Conservation (phyloP, 2,888 invertebrate species). For the Gortyna flavago region DNA sequence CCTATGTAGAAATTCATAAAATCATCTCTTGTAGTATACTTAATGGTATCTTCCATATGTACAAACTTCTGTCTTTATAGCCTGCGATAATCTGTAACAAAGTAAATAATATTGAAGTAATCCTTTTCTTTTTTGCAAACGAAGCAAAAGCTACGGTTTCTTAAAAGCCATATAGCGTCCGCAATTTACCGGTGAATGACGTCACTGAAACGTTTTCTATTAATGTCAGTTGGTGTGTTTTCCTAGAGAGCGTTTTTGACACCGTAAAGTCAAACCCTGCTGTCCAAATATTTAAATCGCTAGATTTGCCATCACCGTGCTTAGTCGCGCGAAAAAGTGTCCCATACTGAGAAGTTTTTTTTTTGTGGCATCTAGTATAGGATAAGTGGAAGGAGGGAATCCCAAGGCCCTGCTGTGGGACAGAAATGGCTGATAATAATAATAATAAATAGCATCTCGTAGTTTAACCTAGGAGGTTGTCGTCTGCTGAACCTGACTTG, state of each 20-base stretch:
- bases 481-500: background rate
- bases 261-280: background rate
- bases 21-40: conserved; percentile 87
- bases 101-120: conserved; percentile 30
- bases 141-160: background rate
- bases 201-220: background rate
- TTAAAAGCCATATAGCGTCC: background rate
- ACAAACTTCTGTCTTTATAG: conserved; percentile 92
- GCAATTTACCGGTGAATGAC: background rate
- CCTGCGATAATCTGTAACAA: conserved; percentile 92
- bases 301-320: no score
- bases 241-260: background rate
- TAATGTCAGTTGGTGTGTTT: background rate
- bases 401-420: no score
- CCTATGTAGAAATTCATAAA: conserved; percentile 76
- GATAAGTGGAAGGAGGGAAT: no score
- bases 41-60: conserved; percentile 91
- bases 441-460: background rate
- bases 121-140: background rate
- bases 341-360: background rate
- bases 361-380: no score
- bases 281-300: background rate
- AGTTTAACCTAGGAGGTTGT: background rate
- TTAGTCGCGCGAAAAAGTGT: background rate
- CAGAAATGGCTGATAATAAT: no score